phyloP scores from a whole-genome alignment of 2,113 vertebrate genomes.

The Barbus barbus region DNA sequence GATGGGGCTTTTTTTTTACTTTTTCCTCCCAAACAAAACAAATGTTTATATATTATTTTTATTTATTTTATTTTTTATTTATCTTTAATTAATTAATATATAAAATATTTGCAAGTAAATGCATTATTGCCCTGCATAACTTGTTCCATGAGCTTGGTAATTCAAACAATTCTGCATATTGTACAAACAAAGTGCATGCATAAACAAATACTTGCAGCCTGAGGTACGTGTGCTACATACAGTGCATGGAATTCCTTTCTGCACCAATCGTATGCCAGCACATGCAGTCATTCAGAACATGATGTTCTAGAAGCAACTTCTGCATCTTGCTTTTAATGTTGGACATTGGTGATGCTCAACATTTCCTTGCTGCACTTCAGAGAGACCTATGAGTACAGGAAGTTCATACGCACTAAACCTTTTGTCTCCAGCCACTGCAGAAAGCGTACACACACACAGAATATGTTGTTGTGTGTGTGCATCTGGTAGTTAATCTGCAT shows the following conservation, averaged over 20 bases:
- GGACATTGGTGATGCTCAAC: not conserved
- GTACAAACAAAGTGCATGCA: not conserved
- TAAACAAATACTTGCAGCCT: not conserved
- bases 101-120: no score
- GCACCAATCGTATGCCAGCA: not conserved
- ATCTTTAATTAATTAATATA: no score
- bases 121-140: not conserved
- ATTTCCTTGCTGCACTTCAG: not conserved
- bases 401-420: not conserved
- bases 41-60: no score
- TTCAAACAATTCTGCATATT: not conserved
- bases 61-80: no score
- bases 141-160: not conserved
- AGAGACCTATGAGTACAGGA: slow-evolving; percentile 1
- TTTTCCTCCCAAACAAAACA: no score
- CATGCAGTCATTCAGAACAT: not conserved
- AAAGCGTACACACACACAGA: slow-evolving; percentile 1
- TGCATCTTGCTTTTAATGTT: not conserved
- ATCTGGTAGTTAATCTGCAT: slow-evolving; percentile 36
- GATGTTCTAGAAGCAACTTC: slow-evolving; percentile 9
- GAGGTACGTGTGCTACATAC: not conserved
- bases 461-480: slow-evolving; percentile 11
- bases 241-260: not conserved
- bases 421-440: not conserved
- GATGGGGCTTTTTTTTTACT: no score